Evolutionary conservation across 2,888 invertebrate genomes (phyloP).

Genomic region (Toxonevra muliebris): DNA sequence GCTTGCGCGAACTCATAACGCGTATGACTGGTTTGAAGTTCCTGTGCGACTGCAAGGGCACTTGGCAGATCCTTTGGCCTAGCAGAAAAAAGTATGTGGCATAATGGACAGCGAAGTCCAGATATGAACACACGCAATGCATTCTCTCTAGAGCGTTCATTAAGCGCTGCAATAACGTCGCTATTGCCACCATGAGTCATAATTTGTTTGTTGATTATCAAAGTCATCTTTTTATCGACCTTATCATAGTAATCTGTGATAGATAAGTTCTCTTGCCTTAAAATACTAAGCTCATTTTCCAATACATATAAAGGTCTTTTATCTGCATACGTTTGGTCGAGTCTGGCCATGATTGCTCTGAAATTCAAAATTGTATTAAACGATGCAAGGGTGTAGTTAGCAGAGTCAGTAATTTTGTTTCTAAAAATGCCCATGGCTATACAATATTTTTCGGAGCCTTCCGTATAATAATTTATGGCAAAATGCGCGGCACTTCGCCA

Average conservation of each 20-base stretch:
- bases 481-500: conserved; percentile 24
- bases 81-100: conserved; percentile 11
- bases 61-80: conserved; percentile 5
- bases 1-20: conserved; percentile 16
- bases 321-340: conserved; percentile 28
- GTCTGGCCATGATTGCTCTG: conserved; percentile 9
- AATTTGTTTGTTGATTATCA: conserved; percentile 20
- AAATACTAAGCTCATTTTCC: conserved; percentile 18
- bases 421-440: conserved; percentile 14
- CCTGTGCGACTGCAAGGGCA: conserved; percentile 10
- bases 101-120: conserved; percentile 17
- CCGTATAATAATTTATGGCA: conserved; percentile 10
- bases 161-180: conserved; percentile 9
- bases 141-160: conserved; percentile 16
- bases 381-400: conserved; percentile 12
- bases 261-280: conserved; percentile 7
- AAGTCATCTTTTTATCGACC: conserved; percentile 12
- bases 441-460: conserved; percentile 26
- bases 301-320: conserved; percentile 23
- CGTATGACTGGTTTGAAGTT: conserved; percentile 16
- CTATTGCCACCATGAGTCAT: conserved; percentile 16
- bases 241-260: conserved; percentile 12
- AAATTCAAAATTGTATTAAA: conserved; percentile 16
- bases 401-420: conserved; percentile 17
- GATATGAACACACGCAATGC: conserved; percentile 15